These are phyloP conservation scores for Sebastes fasciatus DNA, from an alignment of 2,113 vertebrate genomes.

Conservation along the genomic window DNA sequence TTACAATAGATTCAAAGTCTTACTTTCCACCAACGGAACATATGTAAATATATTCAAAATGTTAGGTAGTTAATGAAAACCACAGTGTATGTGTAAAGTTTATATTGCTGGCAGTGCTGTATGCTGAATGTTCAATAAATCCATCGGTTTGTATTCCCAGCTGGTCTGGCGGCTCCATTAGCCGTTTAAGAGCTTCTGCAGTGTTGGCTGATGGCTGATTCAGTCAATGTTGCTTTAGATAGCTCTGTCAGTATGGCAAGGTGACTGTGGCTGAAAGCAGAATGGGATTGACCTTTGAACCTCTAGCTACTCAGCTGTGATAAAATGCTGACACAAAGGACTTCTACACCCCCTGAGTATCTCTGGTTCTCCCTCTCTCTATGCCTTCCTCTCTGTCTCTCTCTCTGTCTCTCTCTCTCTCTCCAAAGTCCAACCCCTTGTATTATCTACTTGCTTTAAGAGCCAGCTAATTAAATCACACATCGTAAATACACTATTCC, in stretches of 20 bases:
- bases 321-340: conserved; percentile 75
- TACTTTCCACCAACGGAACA: background rate
- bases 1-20: background rate
- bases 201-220: conserved; percentile 72
- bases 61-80: conserved; percentile 4
- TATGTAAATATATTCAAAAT: conserved; percentile 23
- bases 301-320: conserved; percentile 70
- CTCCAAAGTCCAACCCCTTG: conserved; percentile 33
- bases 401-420: background rate
- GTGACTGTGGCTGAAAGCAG: conserved; percentile 71
- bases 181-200: conserved; percentile 69
- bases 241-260: conserved; percentile 70
- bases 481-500: conserved; percentile 79
- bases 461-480: conserved; percentile 86
- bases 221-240: conserved; percentile 71
- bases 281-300: conserved; percentile 75
- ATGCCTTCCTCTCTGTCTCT: background rate
- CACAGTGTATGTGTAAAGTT: conserved; percentile 26
- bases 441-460: conserved; percentile 75
- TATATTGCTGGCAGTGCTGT: conserved; percentile 51
- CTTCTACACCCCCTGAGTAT: conserved; percentile 38
- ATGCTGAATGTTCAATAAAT: conserved; percentile 70
- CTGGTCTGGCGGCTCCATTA: conserved; percentile 68
- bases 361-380: conserved; percentile 11
- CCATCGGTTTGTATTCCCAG: conserved; percentile 66